Percentiles rank a stretch among this genome's conserved stretches.
Conservation (phyloP, 2,888 invertebrate genomes). For the Plutella xylostella region DNA sequence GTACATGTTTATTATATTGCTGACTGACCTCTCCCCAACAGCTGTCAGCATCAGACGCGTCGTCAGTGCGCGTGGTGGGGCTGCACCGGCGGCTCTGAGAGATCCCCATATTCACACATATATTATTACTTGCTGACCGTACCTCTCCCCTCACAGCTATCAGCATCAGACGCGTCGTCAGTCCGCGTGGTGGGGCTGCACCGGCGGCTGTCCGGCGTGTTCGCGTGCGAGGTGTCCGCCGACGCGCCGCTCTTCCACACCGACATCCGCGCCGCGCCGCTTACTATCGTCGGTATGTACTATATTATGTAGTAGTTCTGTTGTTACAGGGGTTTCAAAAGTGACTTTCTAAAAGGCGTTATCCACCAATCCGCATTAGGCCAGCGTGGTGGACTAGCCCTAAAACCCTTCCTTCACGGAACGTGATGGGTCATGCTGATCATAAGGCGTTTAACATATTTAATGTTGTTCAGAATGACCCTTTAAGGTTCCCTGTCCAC, state of each 20-base stretch:
- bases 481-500: too few relatives aligned
- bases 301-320: neutral
- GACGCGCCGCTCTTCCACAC: conserved; percentile 79
- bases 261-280: conserved; percentile 69
- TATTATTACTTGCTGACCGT: too few relatives aligned
- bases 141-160: too few relatives aligned
- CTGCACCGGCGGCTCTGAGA: conserved; percentile 74
- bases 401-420: too few relatives aligned
- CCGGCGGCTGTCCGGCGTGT: conserved; percentile 74
- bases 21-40: too few relatives aligned
- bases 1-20: too few relatives aligned
- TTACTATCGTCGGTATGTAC: conserved; percentile 77
- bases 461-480: too few relatives aligned
- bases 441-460: too few relatives aligned
- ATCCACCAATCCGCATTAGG: too few relatives aligned
- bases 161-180: conserved; percentile 75
- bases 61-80: conserved; percentile 75
- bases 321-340: too few relatives aligned
- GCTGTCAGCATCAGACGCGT: conserved; percentile 75
- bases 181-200: conserved; percentile 77
- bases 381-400: conserved; percentile 70
- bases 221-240: conserved; percentile 81
- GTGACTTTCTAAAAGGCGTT: too few relatives aligned
- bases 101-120: too few relatives aligned
- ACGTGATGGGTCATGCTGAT: conserved; percentile 74